Percentiles rank a stretch among this genome's conserved stretches.
phyloP scores from a whole-genome alignment of 2,113 vertebrate genomes.

The Oceanites oceanicus region DNA sequence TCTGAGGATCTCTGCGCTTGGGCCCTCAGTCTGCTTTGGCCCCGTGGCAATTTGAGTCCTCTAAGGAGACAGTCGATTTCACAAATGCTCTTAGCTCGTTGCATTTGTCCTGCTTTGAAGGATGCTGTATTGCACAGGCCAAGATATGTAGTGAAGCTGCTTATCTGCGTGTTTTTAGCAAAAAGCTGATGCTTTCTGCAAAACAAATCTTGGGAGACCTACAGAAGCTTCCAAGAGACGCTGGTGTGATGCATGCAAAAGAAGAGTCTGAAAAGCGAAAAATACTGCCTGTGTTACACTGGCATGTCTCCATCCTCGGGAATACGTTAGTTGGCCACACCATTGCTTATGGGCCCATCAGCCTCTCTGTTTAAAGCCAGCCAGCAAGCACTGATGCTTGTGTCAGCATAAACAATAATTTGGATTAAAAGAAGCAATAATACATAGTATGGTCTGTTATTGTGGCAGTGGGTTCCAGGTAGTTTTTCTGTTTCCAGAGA shows the following conservation, averaged over 20 bases:
- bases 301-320: not conserved
- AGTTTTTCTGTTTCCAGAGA: not conserved
- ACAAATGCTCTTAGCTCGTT: not conserved
- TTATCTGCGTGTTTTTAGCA: not conserved
- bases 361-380: not conserved
- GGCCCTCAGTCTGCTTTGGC: not conserved
- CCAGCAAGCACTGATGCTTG: not conserved
- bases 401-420: not conserved
- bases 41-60: not conserved
- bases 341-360: too few relatives aligned
- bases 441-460: not conserved
- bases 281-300: fast-evolving
- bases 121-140: not conserved
- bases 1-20: not conserved
- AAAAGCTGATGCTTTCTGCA: not conserved
- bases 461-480: not conserved
- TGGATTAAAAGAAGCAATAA: not conserved
- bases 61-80: not conserved
- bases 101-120: not conserved
- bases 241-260: not conserved
- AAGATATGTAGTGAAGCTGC: not conserved
- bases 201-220: not conserved
- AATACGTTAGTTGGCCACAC: not conserved
- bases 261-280: not conserved
- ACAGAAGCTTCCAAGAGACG: not conserved